These are phyloP conservation scores for Macrophya annulata DNA, from an alignment of 2,888 invertebrate species.

Conservation along the genomic window DNA sequence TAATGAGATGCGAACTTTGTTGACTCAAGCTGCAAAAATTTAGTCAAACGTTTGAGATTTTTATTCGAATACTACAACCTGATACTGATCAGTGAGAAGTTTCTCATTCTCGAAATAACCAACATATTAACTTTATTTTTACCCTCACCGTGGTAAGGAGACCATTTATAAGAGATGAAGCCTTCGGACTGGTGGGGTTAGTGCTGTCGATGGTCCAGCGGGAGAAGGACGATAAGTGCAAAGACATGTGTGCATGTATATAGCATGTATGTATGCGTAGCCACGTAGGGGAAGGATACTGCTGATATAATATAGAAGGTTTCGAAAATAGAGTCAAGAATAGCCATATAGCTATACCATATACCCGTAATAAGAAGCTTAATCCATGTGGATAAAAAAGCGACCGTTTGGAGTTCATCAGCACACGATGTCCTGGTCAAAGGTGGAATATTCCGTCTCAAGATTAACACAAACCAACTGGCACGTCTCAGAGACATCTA, in stretches of 20 bases:
- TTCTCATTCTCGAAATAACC: neutral
- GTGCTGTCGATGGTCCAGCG: slow-evolving; percentile 6
- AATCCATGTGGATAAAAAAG: slow-evolving; percentile 51
- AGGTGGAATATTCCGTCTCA: slow-evolving; percentile 69
- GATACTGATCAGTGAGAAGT: neutral
- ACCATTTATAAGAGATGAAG: slow-evolving; percentile 17
- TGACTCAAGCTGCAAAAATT: neutral
- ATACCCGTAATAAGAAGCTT: neutral
- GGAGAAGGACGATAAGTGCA: neutral
- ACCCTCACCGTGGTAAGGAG: neutral
- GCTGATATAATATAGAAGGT: slow-evolving; percentile 14
- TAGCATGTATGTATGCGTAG: neutral
- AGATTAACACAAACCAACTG: slow-evolving; percentile 71
- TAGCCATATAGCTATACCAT: neutral
- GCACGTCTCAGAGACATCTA: slow-evolving; percentile 63
- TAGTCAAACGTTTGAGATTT: neutral
- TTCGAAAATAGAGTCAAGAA: slow-evolving; percentile 37
- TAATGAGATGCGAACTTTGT: neutral
- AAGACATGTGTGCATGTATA: neutral
- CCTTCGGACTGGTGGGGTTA: neutral
- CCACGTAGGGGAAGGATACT: neutral
- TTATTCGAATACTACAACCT: neutral
- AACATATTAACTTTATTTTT: neutral
- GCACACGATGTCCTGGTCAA: slow-evolving; percentile 59
- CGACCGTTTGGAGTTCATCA: slow-evolving; percentile 51